A percentile compares a stretch with the other conserved stretches of the same genome.
These are phyloP conservation scores for Liolophura sinensis DNA, from an alignment of 1,140 invertebrate genomes.

Conservation along the genomic window DNA sequence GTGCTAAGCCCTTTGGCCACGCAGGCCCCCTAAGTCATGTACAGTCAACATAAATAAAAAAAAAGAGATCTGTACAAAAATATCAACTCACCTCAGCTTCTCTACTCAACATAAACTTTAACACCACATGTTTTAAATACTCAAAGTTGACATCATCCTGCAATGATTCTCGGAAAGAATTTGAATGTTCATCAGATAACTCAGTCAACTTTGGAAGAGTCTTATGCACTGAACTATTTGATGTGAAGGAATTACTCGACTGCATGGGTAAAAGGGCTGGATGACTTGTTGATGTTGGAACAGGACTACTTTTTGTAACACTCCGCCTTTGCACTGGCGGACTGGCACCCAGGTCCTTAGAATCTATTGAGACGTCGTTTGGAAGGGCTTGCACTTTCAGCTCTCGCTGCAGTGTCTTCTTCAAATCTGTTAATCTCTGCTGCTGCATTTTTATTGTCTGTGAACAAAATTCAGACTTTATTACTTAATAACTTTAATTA, in stretches of 20 bases:
- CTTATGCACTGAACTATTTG: too few relatives aligned
- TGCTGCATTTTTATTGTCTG: conserved; percentile 87
- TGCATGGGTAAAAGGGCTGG: too few relatives aligned
- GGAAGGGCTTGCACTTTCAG: conserved; percentile 65
- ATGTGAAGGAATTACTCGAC: too few relatives aligned
- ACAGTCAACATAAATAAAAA: too few relatives aligned
- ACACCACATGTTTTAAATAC: conserved; percentile 89
- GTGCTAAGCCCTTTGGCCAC: too few relatives aligned
- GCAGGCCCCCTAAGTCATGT: too few relatives aligned
- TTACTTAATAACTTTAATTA: background rate
- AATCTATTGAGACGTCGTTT: conserved; percentile 46
- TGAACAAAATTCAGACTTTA: background rate
- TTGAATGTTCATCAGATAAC: too few relatives aligned
- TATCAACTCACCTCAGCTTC: conserved; percentile 71
- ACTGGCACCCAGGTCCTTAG: conserved; percentile 19
- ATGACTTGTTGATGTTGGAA: background rate
- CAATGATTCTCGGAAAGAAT: too few relatives aligned
- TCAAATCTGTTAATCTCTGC: conserved; percentile 83
- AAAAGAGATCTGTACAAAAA: too few relatives aligned
- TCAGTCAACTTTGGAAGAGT: too few relatives aligned
- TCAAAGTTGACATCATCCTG: conserved; percentile 70
- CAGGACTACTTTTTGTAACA: conserved; percentile 1
- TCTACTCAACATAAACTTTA: conserved; percentile 87
- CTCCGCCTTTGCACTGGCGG: conserved; percentile 21
- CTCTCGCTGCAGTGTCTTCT: conserved; percentile 87